Evolutionary conservation across 2,888 invertebrate genomes (phyloP), one percentile per base, ranked within the genome.

Genomic region (Agonopterix arenella): DNA sequence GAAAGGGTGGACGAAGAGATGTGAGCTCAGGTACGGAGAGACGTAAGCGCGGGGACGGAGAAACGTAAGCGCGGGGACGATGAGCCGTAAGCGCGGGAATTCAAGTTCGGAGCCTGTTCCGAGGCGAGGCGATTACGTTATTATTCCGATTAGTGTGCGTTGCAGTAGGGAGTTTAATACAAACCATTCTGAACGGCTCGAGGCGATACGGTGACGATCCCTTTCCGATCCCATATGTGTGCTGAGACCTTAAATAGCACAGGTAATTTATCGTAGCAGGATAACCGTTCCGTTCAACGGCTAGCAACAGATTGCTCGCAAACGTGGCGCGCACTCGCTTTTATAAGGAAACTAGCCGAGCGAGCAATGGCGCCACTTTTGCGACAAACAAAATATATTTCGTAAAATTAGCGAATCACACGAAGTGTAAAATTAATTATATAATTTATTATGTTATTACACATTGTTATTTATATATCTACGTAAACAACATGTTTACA

Each of bases 71-170:
- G 49, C 46, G 52, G 52, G 46, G 47, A 49, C 55, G 52, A 45
- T 40, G 47, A 52, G 48, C 38, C 55, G 55, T 47, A 50, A 44
- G 48, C 54, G 50, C 55, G 52, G 52, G 46, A 50, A 46, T 43
- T 52, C 48, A 43, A 50, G 49, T 51, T 48, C 48, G 46, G 51
- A 47, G 53, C 48, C 47, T 51, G 52, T 52, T 13, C 46, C 45
- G 47, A 52, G 51, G 54, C 45, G 48, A 54, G 47, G 49, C 54
- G 54, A 49, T 50, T 44, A 51, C 51, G 54, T 48, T 45, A 57
- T 47, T 41, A 57, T 52, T 52, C 54, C 56, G 53, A 58, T 58
- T 38, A 56, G 49, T 53, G 52, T 50, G 52, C 52, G 48, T 51
- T 52, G 51, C 52, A 51, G 49, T 55, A 52, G 54, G 51, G 50